Base-by-base conservation (phyloP, 2,113 vertebrate genomes). In the Heterotilapia buettikoferi region DNA sequence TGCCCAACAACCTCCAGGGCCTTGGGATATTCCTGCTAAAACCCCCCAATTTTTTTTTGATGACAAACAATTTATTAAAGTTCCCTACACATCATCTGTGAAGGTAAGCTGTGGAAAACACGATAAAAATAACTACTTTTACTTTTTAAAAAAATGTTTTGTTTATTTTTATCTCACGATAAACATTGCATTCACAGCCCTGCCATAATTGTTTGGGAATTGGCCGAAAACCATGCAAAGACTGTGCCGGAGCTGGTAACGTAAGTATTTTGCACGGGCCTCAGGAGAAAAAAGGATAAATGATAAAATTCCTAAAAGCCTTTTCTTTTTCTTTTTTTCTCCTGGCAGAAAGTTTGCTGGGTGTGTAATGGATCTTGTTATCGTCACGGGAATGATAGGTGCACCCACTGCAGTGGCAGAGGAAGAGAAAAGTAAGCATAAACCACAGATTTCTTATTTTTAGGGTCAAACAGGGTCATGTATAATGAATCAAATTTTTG, bases 1-100 rank as follows among this genome's bases (percentile, higher is more conserved):
- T 24, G 2, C 86, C 10, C 96, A 96, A 6, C 43, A 79, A 16
- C 85, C 95, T 83, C 96, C 96, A 81, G 95, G 94, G 9, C 96
- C 96, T 2, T 97, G 97, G 97, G 91, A 96, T 36, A 52, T 97
- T 88, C 89, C 87, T 36, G 94, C 95, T 19, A 78, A 93, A 66
- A 1, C 66, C 5, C 95, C 96, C 4, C 82, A 7, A 19, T 95
- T 96, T 78, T 97, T 97, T 86, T 8, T 90, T 29, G 90, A 97
- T 4, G 36, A 38, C 10, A 90, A 91, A 82, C 47, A 95, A 76
- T 54, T 84, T 24, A 82, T 97, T 21, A 96, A 93, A 57, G 95
- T 97, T 84, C 97, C 97, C 26, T 92, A 96, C 86, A 97, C 97
- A 1, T 95, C 96, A 43, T 96, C 95, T 53, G 16, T 96, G 36